These are phyloP conservation scores for Caerostris extrusa DNA, from an alignment of 1,140 invertebrate genomes.

Conservation along the genomic window DNA sequence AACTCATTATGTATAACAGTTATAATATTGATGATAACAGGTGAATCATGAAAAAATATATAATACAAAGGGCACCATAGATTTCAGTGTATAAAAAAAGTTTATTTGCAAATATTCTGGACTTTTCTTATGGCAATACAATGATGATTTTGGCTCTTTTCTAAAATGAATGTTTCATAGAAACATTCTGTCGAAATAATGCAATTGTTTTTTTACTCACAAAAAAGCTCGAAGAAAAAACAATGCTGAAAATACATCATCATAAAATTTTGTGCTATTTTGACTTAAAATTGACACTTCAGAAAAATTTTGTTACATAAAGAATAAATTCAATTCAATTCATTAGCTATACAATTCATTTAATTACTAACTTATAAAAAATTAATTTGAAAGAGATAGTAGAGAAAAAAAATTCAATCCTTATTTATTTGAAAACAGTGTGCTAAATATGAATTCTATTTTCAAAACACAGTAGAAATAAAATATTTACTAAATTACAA, in stretches of 20 bases:
- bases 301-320: too few species aligned
- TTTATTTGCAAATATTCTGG: slow-evolving; percentile 26
- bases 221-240: slow-evolving; percentile 20
- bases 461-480: too few species aligned
- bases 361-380: too few species aligned
- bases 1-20: slow-evolving; percentile 1
- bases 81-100: slow-evolving; percentile 15
- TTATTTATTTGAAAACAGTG: too few species aligned
- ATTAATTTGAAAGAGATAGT: too few species aligned
- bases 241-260: background rate
- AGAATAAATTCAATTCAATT: too few species aligned
- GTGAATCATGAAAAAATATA: slow-evolving; percentile 24
- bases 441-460: too few species aligned
- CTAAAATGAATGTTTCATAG: background rate
- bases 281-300: too few species aligned
- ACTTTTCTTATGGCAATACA: slow-evolving; percentile 26
- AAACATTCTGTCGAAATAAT: background rate
- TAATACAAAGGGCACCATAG: slow-evolving; percentile 16
- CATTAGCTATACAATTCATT: too few species aligned
- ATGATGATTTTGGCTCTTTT: background rate
- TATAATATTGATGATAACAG: background rate
- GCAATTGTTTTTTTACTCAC: background rate
- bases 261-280: background rate
- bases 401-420: too few species aligned
- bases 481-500: too few species aligned